These are phyloP conservation scores for Biston stratarius DNA, from an alignment of 2,888 invertebrate genomes.

Conservation along the genomic window DNA sequence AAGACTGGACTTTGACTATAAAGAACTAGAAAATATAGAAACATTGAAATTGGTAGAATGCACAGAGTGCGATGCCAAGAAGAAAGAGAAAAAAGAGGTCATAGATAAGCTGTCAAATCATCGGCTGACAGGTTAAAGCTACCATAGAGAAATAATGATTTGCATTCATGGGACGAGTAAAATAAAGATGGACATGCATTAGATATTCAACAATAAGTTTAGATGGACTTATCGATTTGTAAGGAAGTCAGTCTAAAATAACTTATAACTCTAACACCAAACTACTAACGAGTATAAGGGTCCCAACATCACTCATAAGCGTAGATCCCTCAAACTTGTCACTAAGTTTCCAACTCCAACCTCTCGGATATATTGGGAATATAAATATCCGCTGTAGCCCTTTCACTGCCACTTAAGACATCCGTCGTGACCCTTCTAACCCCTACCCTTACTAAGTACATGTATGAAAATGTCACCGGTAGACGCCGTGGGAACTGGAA, in stretches of 20 bases:
- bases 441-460: slow-evolving; percentile 44
- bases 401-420: slow-evolving; percentile 79
- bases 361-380: slow-evolving; percentile 80
- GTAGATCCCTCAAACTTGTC: slow-evolving; percentile 64
- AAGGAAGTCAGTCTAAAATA: background rate
- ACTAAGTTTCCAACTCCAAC: slow-evolving; percentile 59
- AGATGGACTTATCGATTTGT: no score
- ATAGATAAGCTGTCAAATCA: no score
- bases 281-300: slow-evolving; percentile 37
- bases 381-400: slow-evolving; percentile 80
- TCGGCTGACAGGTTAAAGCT: no score
- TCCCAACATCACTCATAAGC: slow-evolving; percentile 51
- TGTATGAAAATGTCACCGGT: slow-evolving; percentile 58
- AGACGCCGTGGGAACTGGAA: slow-evolving; percentile 59
- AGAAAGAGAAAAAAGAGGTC: no score
- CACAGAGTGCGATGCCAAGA: no score
- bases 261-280: slow-evolving; percentile 7
- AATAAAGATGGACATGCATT: no score
- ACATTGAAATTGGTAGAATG: no score
- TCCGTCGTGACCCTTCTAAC: slow-evolving; percentile 66
- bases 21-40: no score
- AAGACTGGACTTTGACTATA: no score
- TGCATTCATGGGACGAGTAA: no score
- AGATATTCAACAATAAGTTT: no score
- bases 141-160: no score